Conservation (phyloP, 2,888 invertebrate species). For the Plusia festucae region DNA sequence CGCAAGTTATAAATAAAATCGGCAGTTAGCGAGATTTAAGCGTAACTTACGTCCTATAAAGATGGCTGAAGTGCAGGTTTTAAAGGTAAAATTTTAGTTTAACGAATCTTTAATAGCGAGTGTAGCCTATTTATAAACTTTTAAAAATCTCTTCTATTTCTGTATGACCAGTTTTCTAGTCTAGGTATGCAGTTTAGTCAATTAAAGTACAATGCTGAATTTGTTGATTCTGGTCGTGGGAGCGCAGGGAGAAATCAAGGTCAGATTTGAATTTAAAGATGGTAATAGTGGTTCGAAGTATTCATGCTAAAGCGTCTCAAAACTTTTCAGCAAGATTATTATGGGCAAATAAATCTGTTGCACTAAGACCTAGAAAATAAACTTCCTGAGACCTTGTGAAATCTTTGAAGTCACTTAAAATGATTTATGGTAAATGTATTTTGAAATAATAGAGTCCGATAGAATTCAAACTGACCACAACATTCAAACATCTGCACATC, state of each 20-base stretch:
- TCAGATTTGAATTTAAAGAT: not conserved
- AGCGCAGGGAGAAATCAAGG: not conserved
- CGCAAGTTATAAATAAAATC: constrained; percentile 1
- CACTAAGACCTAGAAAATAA: too few species aligned
- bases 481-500: too few species aligned
- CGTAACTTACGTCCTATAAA: not conserved
- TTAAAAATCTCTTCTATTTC: not conserved
- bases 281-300: too few species aligned
- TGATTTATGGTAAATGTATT: too few species aligned
- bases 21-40: constrained; percentile 10
- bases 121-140: constrained; percentile 3
- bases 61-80: not conserved
- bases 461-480: too few species aligned
- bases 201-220: not conserved
- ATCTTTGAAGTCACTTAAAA: too few species aligned
- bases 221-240: not conserved
- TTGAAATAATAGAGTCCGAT: too few species aligned
- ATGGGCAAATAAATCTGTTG: too few species aligned
- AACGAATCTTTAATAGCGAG: not conserved
- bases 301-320: too few species aligned
- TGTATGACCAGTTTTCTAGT: constrained; percentile 1
- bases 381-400: too few species aligned
- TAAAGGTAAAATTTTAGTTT: not conserved
- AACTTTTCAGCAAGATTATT: too few species aligned
- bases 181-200: not conserved